Evolutionary conservation across 2,888 invertebrate species (phyloP).

Genomic region (Mamestra brassicae): DNA sequence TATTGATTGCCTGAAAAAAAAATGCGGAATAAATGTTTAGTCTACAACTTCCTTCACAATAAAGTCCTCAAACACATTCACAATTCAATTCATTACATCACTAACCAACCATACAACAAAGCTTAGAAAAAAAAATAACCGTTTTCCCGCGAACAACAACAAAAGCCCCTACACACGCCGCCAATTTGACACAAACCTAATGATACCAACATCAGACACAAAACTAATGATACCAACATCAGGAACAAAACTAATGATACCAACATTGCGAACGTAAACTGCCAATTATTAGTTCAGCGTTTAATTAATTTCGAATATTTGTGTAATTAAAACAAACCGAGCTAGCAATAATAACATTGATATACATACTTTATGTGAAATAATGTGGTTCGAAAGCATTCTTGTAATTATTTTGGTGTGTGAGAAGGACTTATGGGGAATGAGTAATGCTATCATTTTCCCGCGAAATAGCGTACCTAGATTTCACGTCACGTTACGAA

Average conservation of each 20-base stretch:
- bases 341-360: constrained; percentile 29
- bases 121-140: background rate
- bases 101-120: constrained; percentile 15
- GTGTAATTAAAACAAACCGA: constrained; percentile 55
- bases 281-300: constrained; percentile 51
- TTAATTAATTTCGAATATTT: constrained; percentile 54
- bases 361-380: constrained; percentile 14
- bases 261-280: constrained; percentile 11
- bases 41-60: no score
- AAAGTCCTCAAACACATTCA: background rate
- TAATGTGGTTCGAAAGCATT: constrained; percentile 8
- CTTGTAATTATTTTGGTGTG: constrained; percentile 5
- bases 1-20: background rate
- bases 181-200: constrained; percentile 50
- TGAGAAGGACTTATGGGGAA: background rate
- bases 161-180: constrained; percentile 3
- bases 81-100: constrained; percentile 2
- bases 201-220: constrained; percentile 19
- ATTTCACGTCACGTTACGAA: background rate
- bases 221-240: constrained; percentile 29
- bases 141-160: constrained; percentile 31
- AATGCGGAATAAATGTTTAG: background rate
- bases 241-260: constrained; percentile 44
- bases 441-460: constrained; percentile 8
- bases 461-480: constrained; percentile 4